phyloP scores from a whole-genome alignment of 2,888 invertebrate genomes.

The Tinea trinotella region DNA sequence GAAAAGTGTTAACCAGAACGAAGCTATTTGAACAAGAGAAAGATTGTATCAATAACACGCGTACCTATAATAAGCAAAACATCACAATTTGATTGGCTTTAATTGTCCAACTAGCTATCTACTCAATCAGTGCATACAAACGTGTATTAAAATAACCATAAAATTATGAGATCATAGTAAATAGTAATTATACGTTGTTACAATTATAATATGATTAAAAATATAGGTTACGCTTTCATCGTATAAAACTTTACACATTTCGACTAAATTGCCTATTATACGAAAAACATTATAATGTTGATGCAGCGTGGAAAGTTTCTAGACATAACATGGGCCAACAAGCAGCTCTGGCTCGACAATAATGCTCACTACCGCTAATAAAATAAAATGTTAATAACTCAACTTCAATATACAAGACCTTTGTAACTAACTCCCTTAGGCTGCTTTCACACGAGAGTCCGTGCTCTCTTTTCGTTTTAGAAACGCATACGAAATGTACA shows the following conservation, averaged over 20 bases:
- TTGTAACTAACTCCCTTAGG: neutral
- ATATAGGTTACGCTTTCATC: neutral
- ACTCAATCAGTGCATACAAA: neutral
- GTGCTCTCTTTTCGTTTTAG: too few species aligned
- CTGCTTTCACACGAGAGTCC: too few species aligned
- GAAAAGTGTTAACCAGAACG: neutral
- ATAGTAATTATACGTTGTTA: neutral
- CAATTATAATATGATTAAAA: neutral
- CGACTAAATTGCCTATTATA: slow-evolving; percentile 8
- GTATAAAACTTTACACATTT: slow-evolving; percentile 10
- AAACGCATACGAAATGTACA: too few species aligned
- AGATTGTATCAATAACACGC: neutral
- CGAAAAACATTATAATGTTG: slow-evolving; percentile 10
- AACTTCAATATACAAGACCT: neutral
- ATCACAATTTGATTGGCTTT: neutral
- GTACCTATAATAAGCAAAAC: neutral
- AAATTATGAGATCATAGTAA: neutral
- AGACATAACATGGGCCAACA: slow-evolving; percentile 7
- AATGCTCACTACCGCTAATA: neutral
- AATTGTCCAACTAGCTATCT: neutral
- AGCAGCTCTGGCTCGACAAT: slow-evolving; percentile 4
- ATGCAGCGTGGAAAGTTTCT: slow-evolving; percentile 6
- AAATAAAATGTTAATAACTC: slow-evolving; percentile 2
- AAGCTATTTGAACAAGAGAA: neutral
- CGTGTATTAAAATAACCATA: neutral